A percentile compares a stretch with the other conserved stretches of the same genome.
Evolutionary conservation across 2,113 vertebrate species (phyloP).

Genomic region (Gymnocephalus cernua): DNA sequence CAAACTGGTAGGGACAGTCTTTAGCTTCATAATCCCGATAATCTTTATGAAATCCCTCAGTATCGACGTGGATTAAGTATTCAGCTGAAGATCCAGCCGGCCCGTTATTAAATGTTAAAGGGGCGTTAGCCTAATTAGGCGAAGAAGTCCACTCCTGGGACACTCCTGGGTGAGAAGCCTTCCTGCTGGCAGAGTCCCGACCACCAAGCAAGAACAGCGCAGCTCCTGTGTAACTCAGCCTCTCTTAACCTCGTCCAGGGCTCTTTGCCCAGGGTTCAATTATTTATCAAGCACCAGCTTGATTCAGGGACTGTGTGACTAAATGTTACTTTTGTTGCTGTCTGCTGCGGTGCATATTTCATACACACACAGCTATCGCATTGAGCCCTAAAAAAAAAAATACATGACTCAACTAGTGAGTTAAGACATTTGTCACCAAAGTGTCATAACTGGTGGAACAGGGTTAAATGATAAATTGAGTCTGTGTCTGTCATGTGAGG

Average conservation of each 20-base stretch:
- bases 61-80: slow-evolving; percentile 80
- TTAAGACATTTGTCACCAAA: slow-evolving; percentile 53
- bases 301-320: slow-evolving; percentile 56
- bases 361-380: slow-evolving; percentile 35
- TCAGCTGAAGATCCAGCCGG: slow-evolving; percentile 77
- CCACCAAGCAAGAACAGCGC: slow-evolving; percentile 61
- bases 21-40: slow-evolving; percentile 81
- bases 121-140: slow-evolving; percentile 81
- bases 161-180: slow-evolving; percentile 72
- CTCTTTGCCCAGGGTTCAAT: slow-evolving; percentile 71
- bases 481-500: slow-evolving; percentile 43
- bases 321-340: slow-evolving; percentile 59
- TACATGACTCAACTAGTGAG: slow-evolving; percentile 40
- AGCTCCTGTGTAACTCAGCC: slow-evolving; percentile 44
- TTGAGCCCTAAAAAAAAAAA: slow-evolving; percentile 24
- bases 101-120: slow-evolving; percentile 83
- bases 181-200: slow-evolving; percentile 65
- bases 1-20: slow-evolving; percentile 65
- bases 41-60: slow-evolving; percentile 80
- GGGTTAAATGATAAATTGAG: slow-evolving; percentile 57
- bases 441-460: slow-evolving; percentile 53
- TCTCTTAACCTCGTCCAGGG: slow-evolving; percentile 71
- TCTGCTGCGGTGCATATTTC: slow-evolving; percentile 10
- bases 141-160: slow-evolving; percentile 78
- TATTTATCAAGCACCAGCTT: slow-evolving; percentile 77